These are phyloP conservation scores for Hycleus cichorii DNA, from an alignment of 1,140 invertebrate genomes.

Conservation along the genomic window DNA sequence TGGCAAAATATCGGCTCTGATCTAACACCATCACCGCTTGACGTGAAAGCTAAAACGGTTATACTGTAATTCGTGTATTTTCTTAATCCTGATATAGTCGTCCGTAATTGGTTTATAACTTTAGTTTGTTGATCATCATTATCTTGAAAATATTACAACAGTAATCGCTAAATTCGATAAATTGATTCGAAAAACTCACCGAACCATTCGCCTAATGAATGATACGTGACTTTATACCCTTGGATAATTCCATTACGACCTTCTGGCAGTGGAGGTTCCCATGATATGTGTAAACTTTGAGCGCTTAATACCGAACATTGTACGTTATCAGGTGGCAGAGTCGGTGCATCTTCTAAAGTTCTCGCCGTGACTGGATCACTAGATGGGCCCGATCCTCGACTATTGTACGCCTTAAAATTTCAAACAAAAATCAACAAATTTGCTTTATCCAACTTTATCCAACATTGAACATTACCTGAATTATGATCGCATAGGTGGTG, in stretches of 20 bases:
- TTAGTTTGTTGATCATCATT: slow-evolving; percentile 56
- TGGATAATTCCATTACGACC: slow-evolving; percentile 80
- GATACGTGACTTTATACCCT: slow-evolving; percentile 80
- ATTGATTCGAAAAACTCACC: slow-evolving; percentile 45
- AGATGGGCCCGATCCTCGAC: slow-evolving; percentile 78
- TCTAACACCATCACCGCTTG: slow-evolving; percentile 78
- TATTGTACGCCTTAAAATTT: slow-evolving; percentile 67
- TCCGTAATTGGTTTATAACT: slow-evolving; percentile 59
- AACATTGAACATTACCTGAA: slow-evolving; percentile 50
- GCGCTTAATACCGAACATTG: slow-evolving; percentile 71
- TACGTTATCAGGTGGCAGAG: slow-evolving; percentile 69
- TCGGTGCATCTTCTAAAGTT: slow-evolving; percentile 70
- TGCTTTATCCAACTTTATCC: not conserved
- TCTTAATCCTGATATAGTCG: slow-evolving; percentile 58
- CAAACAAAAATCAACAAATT: not conserved
- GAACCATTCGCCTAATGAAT: slow-evolving; percentile 60
- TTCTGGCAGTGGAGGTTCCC: slow-evolving; percentile 73
- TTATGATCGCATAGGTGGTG: slow-evolving; percentile 80
- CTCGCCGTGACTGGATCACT: slow-evolving; percentile 72
- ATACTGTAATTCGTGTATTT: slow-evolving; percentile 94
- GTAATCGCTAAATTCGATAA: too few relatives aligned
- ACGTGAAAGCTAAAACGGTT: slow-evolving; percentile 78
- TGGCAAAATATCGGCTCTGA: slow-evolving; percentile 78
- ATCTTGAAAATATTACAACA: slow-evolving; percentile 35
- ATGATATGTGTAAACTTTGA: slow-evolving; percentile 75